Base-by-base conservation (phyloP, 2,797 vertebrate genomes). In the Allobates femoralis region DNA sequence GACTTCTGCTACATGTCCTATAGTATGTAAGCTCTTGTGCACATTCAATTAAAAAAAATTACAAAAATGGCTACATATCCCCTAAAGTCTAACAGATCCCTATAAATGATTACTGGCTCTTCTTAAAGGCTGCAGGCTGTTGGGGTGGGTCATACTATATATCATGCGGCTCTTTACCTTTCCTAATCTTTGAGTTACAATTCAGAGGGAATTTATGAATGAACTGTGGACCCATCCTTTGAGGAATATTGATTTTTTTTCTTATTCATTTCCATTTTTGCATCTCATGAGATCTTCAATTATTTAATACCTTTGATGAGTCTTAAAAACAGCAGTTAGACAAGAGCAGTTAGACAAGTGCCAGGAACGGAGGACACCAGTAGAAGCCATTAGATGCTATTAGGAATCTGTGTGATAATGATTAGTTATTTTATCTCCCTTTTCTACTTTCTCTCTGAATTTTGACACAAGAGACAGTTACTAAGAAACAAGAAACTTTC, bases 391-490 rank as follows among this genome's bases (percentile, higher is more conserved):
- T 69, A 69, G 50, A 51, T 32, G 23, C 46, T 62, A 67, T 81
- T 81, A 81, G 60, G 8, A 50, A 50, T 7, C 64, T 56, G 30
- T 15, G 80, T 71, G 66, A 73, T 82, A 56, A 82, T 73, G 66
- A 82, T 82, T 55, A 37, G 14, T 37, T 71, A 56, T 73, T 71
- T 69, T 11, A 55, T 64, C 50, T 82, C 8, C 50, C 30, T 34
- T 34, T 73, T 56, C n/a, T 53, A 37, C 66, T n/a, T 19, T 58
- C 69, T 56, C 32, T 69, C 3, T 30, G 18, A 66, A 50, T 81
- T 53, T n/a, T 82, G 66, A 73, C 66, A 87, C 50, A 1, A 8
- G 66, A 85, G 67, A 83, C 81, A 83, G 81, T 83, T 83, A 83
- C 81, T 83, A 75, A 83, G 81, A 75, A 60, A 83, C 81, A 60